phyloP scores from a whole-genome alignment of 2,797 vertebrate species.

The Lacerta agilis region DNA sequence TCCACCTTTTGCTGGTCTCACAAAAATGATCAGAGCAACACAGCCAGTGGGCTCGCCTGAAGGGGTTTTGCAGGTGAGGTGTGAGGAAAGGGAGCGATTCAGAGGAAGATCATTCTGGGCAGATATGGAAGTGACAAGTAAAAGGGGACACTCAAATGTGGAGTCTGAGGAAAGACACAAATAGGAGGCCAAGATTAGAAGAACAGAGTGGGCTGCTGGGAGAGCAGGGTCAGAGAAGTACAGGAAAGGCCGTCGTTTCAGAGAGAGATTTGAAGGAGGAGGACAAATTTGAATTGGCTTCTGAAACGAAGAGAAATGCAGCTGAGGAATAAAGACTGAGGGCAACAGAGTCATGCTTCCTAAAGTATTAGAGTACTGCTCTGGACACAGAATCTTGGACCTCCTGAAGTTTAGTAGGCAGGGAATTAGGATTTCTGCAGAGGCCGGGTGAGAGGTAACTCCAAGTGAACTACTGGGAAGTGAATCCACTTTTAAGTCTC shows the following conservation, averaged over 20 bases:
- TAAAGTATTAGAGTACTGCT: background rate
- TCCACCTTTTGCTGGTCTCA: constrained; percentile 11
- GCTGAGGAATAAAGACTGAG: background rate
- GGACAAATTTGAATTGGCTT: constrained; percentile 40
- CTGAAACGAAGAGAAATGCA: background rate
- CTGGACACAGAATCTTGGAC: constrained; percentile 11
- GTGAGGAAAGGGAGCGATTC: constrained; percentile 20
- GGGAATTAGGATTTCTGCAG: constrained; percentile 12
- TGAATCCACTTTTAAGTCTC: background rate
- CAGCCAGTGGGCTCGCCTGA: background rate
- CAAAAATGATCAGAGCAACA: background rate
- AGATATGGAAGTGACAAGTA: background rate
- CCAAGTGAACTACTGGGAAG: background rate
- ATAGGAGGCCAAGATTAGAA: constrained; percentile 10
- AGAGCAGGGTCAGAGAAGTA: constrained; percentile 14
- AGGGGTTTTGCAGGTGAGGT: background rate
- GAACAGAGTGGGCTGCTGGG: background rate
- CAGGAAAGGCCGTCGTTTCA: background rate
- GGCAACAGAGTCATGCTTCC: background rate
- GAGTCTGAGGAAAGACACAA: background rate
- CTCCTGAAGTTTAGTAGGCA: constrained; percentile 22
- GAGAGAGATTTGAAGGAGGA: constrained; percentile 38
- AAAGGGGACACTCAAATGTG: background rate
- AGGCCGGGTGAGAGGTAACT: background rate
- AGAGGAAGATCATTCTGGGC: background rate